Evolutionary conservation across 2,113 vertebrate species (phyloP), one percentile per base, ranked within the genome.

Genomic region (Lepidothrix coronata): DNA sequence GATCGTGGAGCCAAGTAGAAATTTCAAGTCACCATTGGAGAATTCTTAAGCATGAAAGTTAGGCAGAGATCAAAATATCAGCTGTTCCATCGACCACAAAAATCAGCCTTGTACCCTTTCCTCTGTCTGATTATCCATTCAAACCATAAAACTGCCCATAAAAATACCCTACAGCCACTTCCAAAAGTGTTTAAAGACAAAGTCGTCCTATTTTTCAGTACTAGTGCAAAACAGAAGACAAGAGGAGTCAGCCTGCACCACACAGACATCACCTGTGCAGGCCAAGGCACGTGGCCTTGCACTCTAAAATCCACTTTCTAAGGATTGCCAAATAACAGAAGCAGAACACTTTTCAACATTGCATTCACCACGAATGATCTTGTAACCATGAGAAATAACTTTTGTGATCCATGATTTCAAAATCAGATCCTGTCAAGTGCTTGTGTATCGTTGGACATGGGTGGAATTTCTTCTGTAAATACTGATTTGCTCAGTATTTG

Each of bases 401-500:
- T 54, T 61, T 76, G 14, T n/a, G 28, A 54, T 35, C 44, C 52
- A 12, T 1, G 6, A 35, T 52, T 77, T 84, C 35, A 88, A 59
- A 83, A 59, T 8, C 33, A 48, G 49, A 88, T 23, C 51, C 22
- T 1, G 0, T 8, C 54, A 76, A 74, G 17, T 0, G 0, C 5
- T 52, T 35, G 5, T 3, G 1, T 11, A 5, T 25, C 7, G 51
- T 0, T 73, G 49, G 37, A 46, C 79, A 65, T 5, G 0, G 5
- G 43, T 54, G 44, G 54, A 70, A 67, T 74, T 85, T 85, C 63
- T 46, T 85, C 62, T 23, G 7, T 62, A 74, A 90, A 67, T 66
- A 54, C 0, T 31, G 30, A 30, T 62, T 62, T 72, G 7, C 10
- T 70, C 6, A n/a, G n/a, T n/a, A n/a, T n/a, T n/a, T 62, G 51